These are phyloP conservation scores for Drosophila lacicola DNA, from an alignment of 2,888 invertebrate genomes.

Conservation along the genomic window DNA sequence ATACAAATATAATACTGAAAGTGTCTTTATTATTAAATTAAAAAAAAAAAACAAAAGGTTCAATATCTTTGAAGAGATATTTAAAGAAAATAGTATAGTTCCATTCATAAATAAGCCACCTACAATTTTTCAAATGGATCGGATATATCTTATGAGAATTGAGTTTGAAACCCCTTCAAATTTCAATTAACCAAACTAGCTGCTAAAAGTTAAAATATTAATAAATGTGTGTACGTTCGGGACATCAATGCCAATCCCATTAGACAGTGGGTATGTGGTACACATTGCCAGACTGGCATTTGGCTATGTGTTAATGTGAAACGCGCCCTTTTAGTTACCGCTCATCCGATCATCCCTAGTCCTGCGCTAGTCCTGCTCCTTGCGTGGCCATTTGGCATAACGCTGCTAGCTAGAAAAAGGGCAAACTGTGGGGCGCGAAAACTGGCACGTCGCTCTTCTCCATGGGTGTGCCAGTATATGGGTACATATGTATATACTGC, in stretches of 20 bases:
- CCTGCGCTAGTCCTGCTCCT: conserved; percentile 35
- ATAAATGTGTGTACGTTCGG: conserved; percentile 13
- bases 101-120: too few species aligned
- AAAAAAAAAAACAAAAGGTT: too few species aligned
- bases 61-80: too few species aligned
- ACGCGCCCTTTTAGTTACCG: conserved; percentile 82
- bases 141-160: conserved; percentile 1
- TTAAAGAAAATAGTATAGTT: too few species aligned
- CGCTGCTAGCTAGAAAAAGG: conserved; percentile 41
- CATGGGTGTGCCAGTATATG: conserved; percentile 47
- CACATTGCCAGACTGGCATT: conserved; percentile 48
- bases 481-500: conserved; percentile 2
- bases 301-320: conserved; percentile 63
- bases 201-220: conserved; percentile 34
- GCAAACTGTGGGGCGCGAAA: conserved; percentile 66
- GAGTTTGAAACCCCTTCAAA: conserved; percentile 15
- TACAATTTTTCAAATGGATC: too few species aligned
- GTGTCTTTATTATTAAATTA: too few species aligned
- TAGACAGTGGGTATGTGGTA: conserved; percentile 31
- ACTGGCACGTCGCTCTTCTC: conserved; percentile 57
- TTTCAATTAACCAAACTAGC: conserved; percentile 62
- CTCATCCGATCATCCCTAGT: conserved; percentile 65
- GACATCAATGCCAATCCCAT: conserved; percentile 65
- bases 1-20: too few species aligned
- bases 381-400: conserved; percentile 67